Evolutionary conservation across 2,888 invertebrate genomes (phyloP).

Genomic region (Drosophila bunnanda): DNA sequence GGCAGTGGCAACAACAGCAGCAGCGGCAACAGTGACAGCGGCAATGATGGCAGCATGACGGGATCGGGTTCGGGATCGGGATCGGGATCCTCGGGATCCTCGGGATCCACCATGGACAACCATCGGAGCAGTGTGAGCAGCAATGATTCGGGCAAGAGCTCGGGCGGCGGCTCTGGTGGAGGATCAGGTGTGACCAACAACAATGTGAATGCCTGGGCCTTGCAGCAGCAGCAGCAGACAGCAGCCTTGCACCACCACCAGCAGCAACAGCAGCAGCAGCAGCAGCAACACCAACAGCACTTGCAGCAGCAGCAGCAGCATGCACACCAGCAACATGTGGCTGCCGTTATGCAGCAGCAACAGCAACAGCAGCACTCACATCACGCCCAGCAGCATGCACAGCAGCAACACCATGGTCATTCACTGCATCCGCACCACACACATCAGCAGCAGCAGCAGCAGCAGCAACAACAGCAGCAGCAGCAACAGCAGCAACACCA

Average conservation of each 20-base stretch:
- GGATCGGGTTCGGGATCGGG: slow-evolving; percentile 11
- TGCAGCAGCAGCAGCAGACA: slow-evolving; percentile 60
- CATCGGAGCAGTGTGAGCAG: slow-evolving; percentile 72
- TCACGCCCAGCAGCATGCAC: slow-evolving; percentile 63
- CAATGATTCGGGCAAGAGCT: slow-evolving; percentile 69
- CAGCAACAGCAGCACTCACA: slow-evolving; percentile 66
- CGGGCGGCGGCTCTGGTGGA: slow-evolving; percentile 31
- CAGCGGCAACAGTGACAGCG: slow-evolving; percentile 56
- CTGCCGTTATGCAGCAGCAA: slow-evolving; percentile 68
- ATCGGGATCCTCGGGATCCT: slow-evolving; percentile 34
- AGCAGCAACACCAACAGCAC: slow-evolving; percentile 72
- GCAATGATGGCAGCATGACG: slow-evolving; percentile 51
- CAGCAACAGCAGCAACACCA: slow-evolving; percentile 67
- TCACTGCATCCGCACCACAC: slow-evolving; percentile 63
- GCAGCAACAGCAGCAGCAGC: slow-evolving; percentile 59
- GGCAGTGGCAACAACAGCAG: slow-evolving; percentile 56
- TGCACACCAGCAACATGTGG: slow-evolving; percentile 73
- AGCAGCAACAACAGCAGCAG: slow-evolving; percentile 66
- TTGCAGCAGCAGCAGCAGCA: slow-evolving; percentile 76
- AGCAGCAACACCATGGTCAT: slow-evolving; percentile 61
- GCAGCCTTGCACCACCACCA: slow-evolving; percentile 56
- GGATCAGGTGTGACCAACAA: slow-evolving; percentile 43
- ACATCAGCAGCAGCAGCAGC: slow-evolving; percentile 60
- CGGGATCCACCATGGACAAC: slow-evolving; percentile 50
- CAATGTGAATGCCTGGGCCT: slow-evolving; percentile 59